Percentiles rank a stretch among this genome's conserved stretches.
Conservation (phyloP, 2,113 vertebrate genomes). For the Odocoileus virginianus region DNA sequence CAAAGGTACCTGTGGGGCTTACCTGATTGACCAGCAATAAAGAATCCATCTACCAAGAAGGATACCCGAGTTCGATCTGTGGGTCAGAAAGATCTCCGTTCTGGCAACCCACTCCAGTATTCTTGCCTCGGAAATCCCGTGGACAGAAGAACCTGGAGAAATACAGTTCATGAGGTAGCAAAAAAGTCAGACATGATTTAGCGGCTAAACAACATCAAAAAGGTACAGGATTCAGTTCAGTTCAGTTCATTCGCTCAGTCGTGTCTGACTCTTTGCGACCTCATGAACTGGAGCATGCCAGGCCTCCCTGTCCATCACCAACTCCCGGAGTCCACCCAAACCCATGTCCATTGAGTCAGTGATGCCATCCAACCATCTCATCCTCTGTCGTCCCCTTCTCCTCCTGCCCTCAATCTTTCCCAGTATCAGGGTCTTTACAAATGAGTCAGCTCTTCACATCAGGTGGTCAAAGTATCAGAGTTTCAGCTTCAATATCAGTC, state of each 20-base stretch:
- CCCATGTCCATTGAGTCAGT: neutral
- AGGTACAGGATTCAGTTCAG: neutral
- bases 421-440: neutral
- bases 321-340: neutral
- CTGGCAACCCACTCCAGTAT: neutral
- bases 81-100: neutral
- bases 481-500: neutral
- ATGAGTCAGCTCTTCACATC: neutral
- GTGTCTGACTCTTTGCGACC: neutral
- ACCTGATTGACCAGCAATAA: neutral
- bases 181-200: neutral
- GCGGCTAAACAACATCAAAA: neutral
- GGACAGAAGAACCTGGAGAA: neutral
- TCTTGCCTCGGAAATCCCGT: neutral
- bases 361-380: neutral
- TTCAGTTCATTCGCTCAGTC: neutral
- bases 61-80: rapidly evolving
- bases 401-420: neutral
- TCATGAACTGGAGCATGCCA: rapidly evolving
- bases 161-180: neutral
- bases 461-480: neutral
- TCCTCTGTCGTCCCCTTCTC: neutral
- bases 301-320: neutral
- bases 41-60: neutral
- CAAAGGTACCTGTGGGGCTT: neutral